Base-by-base conservation (phyloP, 2,113 vertebrate genomes). In the Labrus mixtus region DNA sequence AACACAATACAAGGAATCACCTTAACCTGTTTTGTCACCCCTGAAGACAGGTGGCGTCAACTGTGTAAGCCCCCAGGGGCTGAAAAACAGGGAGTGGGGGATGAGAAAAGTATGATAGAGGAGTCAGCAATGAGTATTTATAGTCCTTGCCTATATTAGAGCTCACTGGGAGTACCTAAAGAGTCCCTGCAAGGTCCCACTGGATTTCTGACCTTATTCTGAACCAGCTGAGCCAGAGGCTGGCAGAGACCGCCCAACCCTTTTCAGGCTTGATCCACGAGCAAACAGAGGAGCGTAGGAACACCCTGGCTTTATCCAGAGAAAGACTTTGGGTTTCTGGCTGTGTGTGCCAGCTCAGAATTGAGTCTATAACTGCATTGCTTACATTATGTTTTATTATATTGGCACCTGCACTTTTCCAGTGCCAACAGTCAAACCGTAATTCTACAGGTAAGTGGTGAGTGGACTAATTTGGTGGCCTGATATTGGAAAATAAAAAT, bases 141-240 rank as follows among this genome's bases (percentile, higher is more conserved):
- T 92, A 91, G 88, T 50, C 37, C 19, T 19, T 23, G 56, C 29
- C 62, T 59, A 55, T 69, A 63, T 64, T 55, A 78, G 65, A 68
- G 62, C 74, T 69, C 45, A 55, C 12, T 66, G 39, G 64, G 76
- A 76, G 62, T 23, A 68, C 82, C 76, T 68, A 78, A 58, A 71
- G 61, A 72, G 73, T 73, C 79, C 39, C 50, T 65, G 56, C 54
- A 53, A 11, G 65, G 69, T 78, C 83, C 80, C 65, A 39, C 68
- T 73, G 74, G 45, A 87, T 84, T 83, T 73, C 80, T 70, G 82
- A 78, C 65, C 83, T 85, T 81, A 82, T 87, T 90, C 76, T 87
- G 66, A 87, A 88, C 19, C 16, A 58, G 63, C 37, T 46, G 43
- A 79, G 58, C 72, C 41, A 13, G 48, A 82, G 53, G 39, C 60